Evolutionary conservation across 2,888 invertebrate genomes (phyloP), one percentile per base, ranked within the genome.

Genomic region (Seira sanloemensis): DNA sequence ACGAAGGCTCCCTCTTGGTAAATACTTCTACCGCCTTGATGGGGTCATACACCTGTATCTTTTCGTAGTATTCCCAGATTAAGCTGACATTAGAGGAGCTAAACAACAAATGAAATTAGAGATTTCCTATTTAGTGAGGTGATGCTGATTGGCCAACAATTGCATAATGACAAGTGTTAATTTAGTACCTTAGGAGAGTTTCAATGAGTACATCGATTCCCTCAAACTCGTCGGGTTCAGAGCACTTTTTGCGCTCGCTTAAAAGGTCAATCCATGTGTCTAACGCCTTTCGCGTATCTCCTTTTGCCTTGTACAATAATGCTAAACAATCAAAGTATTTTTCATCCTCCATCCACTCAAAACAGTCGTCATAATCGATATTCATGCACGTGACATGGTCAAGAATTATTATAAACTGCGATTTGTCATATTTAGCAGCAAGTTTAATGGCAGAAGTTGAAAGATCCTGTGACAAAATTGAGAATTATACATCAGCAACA

Each of bases 201-300:
- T 92, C 91, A 24, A 91, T 90, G 23, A 92, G 90, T 89, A 91
- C 91, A 25, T 90, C 88, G 23, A 92, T 84, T 21, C 92, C 92
- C 84, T 91, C 91, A 88, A 92, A 92, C 66, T 88, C 87, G 50
- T 91, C 90, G 87, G 92, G 92, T 27, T 86, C 84, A 12, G 73
- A 85, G 18, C 86, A 86, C 25, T 89, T 67, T 62, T 91, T 89
- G 79, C 91, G 91, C 62, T 90, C 91, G 86, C 90, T 90, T 2
- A 91, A 90, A 18, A 92, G 89, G 86, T 91, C 91, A 25, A 90
- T 90, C 92, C 92, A 92, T 1, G 91, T 88, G 67, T 90, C 88
- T 2, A 92, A 88, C n/a, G 92, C 92, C 80, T 90, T 91, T 67
- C 91, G 91, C 77, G 90, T 86, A 72, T 92, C 91, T 1, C 91